A percentile compares a stretch with the other conserved stretches of the same genome.
phyloP scores from a whole-genome alignment of 2,888 invertebrate species.

The Troides oblongomaculatus region DNA sequence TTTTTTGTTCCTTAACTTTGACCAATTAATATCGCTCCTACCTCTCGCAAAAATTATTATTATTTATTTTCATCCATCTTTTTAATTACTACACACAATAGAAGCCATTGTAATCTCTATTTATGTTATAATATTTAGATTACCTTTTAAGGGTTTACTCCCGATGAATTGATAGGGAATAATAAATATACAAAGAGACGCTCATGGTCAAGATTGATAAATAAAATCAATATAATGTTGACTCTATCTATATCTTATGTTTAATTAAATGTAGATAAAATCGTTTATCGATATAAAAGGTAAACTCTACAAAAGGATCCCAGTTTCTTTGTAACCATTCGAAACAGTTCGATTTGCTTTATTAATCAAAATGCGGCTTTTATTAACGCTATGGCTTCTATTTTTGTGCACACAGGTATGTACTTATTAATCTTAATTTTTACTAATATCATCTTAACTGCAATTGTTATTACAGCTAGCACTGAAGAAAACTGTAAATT shows the following conservation, averaged over 20 bases:
- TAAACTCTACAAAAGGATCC: background rate
- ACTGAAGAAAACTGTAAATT: too few species aligned
- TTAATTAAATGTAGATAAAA: background rate
- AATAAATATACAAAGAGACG: background rate
- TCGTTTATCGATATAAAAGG: slow-evolving; percentile 17
- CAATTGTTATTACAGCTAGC: background rate
- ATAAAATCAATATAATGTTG: background rate
- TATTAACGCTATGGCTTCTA: slow-evolving; percentile 8
- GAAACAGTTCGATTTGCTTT: background rate
- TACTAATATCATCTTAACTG: background rate
- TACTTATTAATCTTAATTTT: background rate
- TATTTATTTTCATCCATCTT: background rate
- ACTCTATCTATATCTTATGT: background rate
- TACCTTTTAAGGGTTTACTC: background rate
- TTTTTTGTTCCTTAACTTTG: background rate
- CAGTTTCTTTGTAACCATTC: background rate
- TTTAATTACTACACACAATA: too few species aligned
- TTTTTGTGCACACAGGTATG: slow-evolving; percentile 17
- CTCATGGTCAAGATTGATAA: background rate
- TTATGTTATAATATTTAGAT: background rate
- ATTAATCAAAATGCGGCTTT: slow-evolving; percentile 12
- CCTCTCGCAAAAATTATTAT: background rate
- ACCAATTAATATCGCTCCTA: background rate
- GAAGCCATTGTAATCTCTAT: background rate
- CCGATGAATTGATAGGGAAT: background rate